A percentile compares a stretch with the other conserved stretches of the same genome.
Evolutionary conservation across 2,113 vertebrate genomes (phyloP).

Genomic region (Capricornis sumatraensis): DNA sequence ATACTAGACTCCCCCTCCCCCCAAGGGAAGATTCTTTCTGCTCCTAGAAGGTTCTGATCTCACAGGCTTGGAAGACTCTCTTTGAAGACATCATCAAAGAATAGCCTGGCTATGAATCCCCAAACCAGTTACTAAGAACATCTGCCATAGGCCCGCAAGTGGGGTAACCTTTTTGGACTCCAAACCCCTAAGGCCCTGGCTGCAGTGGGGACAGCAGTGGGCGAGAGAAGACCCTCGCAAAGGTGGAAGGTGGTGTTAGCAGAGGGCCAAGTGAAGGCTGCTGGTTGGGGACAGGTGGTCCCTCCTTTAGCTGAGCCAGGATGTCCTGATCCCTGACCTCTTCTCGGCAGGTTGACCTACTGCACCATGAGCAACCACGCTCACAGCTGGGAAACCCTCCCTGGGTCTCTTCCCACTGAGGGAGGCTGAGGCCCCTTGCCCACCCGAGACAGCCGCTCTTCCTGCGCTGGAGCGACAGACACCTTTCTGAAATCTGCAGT

Average conservation of each 20-base stretch:
- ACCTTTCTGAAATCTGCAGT: slow-evolving; percentile 65
- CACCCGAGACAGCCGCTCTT: slow-evolving; percentile 18
- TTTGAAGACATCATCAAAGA: not conserved
- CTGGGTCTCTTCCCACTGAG: not conserved
- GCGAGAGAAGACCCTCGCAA: not conserved
- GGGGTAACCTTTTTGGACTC: not conserved
- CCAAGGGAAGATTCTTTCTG: not conserved
- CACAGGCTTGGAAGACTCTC: not conserved
- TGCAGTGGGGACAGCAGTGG: not conserved
- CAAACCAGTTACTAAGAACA: not conserved
- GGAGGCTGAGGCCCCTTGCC: not conserved
- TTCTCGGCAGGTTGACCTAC: not conserved
- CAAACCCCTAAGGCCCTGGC: not conserved
- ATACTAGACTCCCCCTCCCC: not conserved
- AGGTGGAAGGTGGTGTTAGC: not conserved
- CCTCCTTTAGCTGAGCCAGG: not conserved
- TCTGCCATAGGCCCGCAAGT: not conserved
- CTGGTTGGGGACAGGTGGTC: not conserved
- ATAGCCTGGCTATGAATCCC: not conserved
- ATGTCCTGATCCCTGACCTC: not conserved
- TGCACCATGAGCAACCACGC: not conserved
- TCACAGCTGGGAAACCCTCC: not conserved
- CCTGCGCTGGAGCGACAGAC: not conserved
- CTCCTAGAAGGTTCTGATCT: not conserved
- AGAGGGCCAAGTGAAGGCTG: not conserved